phyloP scores from a whole-genome alignment of 2,797 vertebrate genomes.

The Benthosema pterotum region DNA sequence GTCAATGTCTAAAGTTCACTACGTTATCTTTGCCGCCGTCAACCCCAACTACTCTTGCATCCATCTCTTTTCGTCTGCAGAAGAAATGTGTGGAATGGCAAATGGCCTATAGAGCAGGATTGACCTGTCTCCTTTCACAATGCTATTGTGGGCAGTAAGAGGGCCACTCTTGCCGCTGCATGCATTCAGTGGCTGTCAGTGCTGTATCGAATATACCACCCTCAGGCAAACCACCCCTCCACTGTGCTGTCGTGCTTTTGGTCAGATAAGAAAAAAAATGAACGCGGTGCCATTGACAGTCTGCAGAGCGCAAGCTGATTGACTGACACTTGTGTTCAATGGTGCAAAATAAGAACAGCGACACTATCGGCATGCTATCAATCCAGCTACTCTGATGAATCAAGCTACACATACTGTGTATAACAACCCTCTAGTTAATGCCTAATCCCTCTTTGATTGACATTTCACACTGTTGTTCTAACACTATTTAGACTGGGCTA shows the following conservation, averaged over 20 bases:
- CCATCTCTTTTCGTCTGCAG: conserved; percentile 23
- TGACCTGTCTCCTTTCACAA: not conserved
- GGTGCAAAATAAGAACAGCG: no score
- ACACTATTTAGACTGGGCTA: no score
- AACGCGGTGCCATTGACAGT: not conserved
- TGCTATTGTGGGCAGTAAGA: not conserved
- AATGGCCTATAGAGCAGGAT: conserved; percentile 28
- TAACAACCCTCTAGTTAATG: no score
- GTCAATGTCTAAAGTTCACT: conserved; percentile 33
- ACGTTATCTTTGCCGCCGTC: conserved; percentile 21
- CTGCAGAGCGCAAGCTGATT: not conserved
- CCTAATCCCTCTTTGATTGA: no score
- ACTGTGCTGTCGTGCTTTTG: not conserved
- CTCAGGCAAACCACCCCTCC: no score
- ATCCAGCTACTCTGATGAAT: no score
- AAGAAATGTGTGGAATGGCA: conserved; percentile 10
- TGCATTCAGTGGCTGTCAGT: conserved; percentile 20
- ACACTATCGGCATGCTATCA: no score
- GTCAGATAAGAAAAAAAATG: not conserved
- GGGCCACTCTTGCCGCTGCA: not conserved
- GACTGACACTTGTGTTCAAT: no score
- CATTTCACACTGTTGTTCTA: no score
- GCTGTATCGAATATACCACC: conserved; percentile 10
- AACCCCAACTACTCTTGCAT: conserved; percentile 38
- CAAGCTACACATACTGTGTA: no score